phyloP scores from a whole-genome alignment of 2,797 vertebrate genomes.

The Lacerta viridis region DNA sequence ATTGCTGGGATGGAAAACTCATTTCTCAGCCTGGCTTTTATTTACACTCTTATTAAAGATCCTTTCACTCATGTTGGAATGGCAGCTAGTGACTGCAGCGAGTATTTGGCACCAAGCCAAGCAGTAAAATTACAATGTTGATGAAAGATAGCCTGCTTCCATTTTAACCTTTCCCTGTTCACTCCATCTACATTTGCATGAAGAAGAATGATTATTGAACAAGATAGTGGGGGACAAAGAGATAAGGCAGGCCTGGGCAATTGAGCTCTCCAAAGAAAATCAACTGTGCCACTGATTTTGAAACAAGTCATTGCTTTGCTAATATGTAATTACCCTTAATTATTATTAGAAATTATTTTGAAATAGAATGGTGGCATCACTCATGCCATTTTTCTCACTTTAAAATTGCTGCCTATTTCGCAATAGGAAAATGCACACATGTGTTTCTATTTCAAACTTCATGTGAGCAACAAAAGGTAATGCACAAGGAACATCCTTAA shows the following conservation, averaged over 20 bases:
- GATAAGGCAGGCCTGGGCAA: conserved; percentile 56
- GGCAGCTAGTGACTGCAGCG: conserved; percentile 77
- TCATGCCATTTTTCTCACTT: not conserved
- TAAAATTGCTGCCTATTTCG: not conserved
- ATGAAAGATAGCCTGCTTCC: conserved; percentile 75
- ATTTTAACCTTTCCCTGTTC: conserved; percentile 79
- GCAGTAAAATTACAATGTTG: conserved; percentile 74
- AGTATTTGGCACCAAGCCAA: conserved; percentile 74
- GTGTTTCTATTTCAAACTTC: conserved; percentile 30
- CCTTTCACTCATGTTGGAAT: conserved; percentile 79
- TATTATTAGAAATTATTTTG: conserved; percentile 56
- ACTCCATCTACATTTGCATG: conserved; percentile 72
- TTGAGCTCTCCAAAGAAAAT: conserved; percentile 55
- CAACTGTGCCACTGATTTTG: conserved; percentile 46
- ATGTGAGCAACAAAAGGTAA: conserved; percentile 58
- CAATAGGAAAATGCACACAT: not conserved
- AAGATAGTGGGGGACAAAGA: conserved; percentile 64
- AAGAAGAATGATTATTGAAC: conserved; percentile 67
- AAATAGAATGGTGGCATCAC: conserved; percentile 37
- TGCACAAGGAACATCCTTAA: conserved; percentile 40
- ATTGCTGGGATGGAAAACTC: conserved; percentile 83
- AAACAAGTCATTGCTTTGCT: conserved; percentile 58
- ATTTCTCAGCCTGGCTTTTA: conserved; percentile 83
- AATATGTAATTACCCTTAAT: conserved; percentile 60
- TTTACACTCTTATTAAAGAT: conserved; percentile 83